Evolutionary conservation across 2,113 vertebrate genomes (phyloP).

Genomic region (Cephalopterus ornatus): DNA sequence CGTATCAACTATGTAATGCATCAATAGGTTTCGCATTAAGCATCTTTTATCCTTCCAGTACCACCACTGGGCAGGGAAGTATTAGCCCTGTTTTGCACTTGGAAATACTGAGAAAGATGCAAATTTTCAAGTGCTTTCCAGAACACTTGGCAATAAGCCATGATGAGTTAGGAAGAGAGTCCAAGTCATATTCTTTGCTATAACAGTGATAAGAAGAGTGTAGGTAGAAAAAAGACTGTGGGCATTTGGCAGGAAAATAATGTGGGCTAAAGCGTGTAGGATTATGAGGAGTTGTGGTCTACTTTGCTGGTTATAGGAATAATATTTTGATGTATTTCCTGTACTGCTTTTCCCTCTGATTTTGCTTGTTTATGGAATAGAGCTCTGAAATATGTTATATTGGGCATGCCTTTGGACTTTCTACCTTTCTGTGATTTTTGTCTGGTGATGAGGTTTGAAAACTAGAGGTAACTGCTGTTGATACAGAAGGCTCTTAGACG

Average conservation of each 20-base stretch:
- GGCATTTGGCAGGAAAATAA: conserved; percentile 1
- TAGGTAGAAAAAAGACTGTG: neutral
- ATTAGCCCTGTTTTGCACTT: neutral
- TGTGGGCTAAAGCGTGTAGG: neutral
- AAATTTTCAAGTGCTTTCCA: conserved; percentile 2
- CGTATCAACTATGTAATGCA: neutral
- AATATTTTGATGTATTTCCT: neutral
- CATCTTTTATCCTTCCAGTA: neutral
- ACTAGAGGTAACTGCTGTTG: neutral
- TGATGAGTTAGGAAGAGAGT: neutral
- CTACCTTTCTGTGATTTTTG: neutral
- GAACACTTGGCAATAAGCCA: neutral
- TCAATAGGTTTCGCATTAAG: neutral
- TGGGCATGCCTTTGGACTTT: neutral
- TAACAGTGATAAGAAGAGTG: neutral
- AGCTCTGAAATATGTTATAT: neutral
- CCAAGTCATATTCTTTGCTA: neutral
- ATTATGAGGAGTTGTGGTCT: neutral
- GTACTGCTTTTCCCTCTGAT: neutral
- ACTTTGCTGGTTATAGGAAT: neutral
- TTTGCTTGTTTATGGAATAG: neutral
- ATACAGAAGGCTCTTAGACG: neutral
- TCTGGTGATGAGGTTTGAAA: neutral
- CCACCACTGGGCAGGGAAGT: neutral
- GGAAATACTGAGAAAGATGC: neutral